Percentiles rank a stretch among this genome's conserved stretches.
Conservation (phyloP, 1,140 invertebrate genomes). For the Papilio glaucus region DNA sequence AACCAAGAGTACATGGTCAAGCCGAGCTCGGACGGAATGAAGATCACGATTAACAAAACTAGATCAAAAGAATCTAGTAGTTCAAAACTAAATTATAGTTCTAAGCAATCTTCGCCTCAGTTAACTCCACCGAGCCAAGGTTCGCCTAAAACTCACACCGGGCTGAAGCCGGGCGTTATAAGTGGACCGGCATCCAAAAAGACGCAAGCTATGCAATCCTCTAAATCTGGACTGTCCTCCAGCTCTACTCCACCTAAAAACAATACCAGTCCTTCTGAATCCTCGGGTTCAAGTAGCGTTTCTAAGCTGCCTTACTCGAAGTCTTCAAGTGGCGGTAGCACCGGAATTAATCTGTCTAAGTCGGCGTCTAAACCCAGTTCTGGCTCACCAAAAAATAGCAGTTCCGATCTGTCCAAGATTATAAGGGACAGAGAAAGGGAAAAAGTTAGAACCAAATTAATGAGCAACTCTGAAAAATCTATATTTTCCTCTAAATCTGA, state of each 20-base stretch:
- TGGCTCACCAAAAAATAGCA: slow-evolving; percentile 80
- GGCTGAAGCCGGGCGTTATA: slow-evolving; percentile 92
- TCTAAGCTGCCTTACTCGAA: slow-evolving; percentile 85
- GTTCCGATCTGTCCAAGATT: slow-evolving; percentile 77
- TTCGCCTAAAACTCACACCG: slow-evolving; percentile 91
- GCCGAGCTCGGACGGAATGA: slow-evolving; percentile 92
- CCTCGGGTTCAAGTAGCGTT: slow-evolving; percentile 56
- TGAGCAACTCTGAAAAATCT: slow-evolving; percentile 85
- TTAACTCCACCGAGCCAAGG: slow-evolving; percentile 84
- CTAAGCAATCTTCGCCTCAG: slow-evolving; percentile 79
- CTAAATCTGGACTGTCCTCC: slow-evolving; percentile 76
- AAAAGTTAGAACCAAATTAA: slow-evolving; percentile 79
- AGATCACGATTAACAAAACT: slow-evolving; percentile 95
- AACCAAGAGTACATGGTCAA: slow-evolving; percentile 94
- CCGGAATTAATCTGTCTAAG: slow-evolving; percentile 82
- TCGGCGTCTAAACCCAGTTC: slow-evolving; percentile 80
- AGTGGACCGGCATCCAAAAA: slow-evolving; percentile 92
- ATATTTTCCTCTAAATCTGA: slow-evolving; percentile 87
- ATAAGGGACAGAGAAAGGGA: slow-evolving; percentile 76
- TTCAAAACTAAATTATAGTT: slow-evolving; percentile 74
- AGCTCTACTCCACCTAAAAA: slow-evolving; percentile 73
- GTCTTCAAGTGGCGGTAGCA: slow-evolving; percentile 84
- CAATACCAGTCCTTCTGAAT: slow-evolving; percentile 70
- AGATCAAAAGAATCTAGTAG: slow-evolving; percentile 86
- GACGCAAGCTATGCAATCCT: slow-evolving; percentile 84